A percentile compares a stretch with the other conserved stretches of the same genome.
phyloP scores from a whole-genome alignment of 2,113 vertebrate genomes.

The Pseudopodoces humilis region DNA sequence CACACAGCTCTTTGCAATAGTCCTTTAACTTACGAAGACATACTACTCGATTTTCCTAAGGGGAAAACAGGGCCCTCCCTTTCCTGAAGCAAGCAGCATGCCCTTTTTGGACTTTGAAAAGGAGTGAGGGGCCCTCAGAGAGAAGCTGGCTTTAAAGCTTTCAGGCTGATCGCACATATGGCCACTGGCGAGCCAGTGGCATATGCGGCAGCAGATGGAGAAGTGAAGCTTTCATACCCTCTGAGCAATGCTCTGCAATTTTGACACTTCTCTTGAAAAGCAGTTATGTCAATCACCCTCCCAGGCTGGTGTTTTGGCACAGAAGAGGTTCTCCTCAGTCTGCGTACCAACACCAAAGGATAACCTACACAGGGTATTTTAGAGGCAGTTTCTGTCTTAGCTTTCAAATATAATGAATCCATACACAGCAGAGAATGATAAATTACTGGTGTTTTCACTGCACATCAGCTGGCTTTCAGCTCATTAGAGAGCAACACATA shows the following conservation, averaged over 20 bases:
- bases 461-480: background rate
- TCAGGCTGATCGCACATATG: background rate
- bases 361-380: background rate
- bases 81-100: background rate
- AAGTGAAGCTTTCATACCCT: background rate
- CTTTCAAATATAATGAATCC: background rate
- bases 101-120: slow-evolving; percentile 6
- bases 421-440: background rate
- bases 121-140: background rate
- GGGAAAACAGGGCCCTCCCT: background rate
- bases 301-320: background rate
- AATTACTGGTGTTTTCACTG: background rate
- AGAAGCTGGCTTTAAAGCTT: background rate
- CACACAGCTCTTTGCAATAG: background rate
- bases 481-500: background rate
- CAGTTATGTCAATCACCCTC: slow-evolving; percentile 1
- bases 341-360: background rate
- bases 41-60: background rate
- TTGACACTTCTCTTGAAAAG: slow-evolving; percentile 11
- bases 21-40: background rate
- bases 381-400: background rate
- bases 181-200: background rate
- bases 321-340: background rate
- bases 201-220: background rate
- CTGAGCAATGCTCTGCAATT: background rate